These are phyloP conservation scores for Drosophila fungiperda DNA, from an alignment of 2,888 invertebrate species.

Conservation along the genomic window DNA sequence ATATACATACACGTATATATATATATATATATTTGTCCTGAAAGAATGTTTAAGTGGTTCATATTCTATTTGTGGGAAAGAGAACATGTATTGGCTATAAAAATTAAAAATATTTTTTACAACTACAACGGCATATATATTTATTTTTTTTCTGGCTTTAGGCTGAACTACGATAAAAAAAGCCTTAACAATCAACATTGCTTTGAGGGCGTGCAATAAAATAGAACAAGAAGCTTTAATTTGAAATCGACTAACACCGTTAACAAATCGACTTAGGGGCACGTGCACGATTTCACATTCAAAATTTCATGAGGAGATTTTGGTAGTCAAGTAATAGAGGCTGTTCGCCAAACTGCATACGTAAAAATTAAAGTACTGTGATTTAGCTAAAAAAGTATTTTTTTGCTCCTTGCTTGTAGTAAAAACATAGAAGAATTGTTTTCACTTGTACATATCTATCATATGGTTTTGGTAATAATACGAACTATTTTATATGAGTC, in stretches of 20 bases:
- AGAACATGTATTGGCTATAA: not conserved
- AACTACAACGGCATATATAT: not conserved
- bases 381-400: not conserved
- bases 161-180: not conserved
- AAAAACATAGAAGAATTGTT: not conserved
- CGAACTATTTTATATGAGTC: not conserved
- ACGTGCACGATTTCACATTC: constrained; percentile 45
- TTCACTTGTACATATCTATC: not conserved
- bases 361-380: constrained; percentile 41
- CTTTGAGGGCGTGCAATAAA: not conserved
- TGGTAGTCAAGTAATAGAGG: constrained; percentile 4
- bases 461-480: not conserved
- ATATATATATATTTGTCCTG: not conserved
- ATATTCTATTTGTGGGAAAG: not conserved
- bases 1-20: not conserved
- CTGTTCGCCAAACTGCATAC: constrained; percentile 7
- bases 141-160: not conserved
- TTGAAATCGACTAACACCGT: constrained; percentile 27
- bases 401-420: not conserved
- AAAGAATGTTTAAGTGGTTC: not conserved
- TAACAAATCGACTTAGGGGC: constrained; percentile 32
- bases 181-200: not conserved
- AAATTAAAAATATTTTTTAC: not conserved
- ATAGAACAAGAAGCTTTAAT: constrained; percentile 8
- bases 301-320: constrained; percentile 34